phyloP scores from a whole-genome alignment of 2,888 invertebrate genomes.

The Drosophila kuntzei region DNA sequence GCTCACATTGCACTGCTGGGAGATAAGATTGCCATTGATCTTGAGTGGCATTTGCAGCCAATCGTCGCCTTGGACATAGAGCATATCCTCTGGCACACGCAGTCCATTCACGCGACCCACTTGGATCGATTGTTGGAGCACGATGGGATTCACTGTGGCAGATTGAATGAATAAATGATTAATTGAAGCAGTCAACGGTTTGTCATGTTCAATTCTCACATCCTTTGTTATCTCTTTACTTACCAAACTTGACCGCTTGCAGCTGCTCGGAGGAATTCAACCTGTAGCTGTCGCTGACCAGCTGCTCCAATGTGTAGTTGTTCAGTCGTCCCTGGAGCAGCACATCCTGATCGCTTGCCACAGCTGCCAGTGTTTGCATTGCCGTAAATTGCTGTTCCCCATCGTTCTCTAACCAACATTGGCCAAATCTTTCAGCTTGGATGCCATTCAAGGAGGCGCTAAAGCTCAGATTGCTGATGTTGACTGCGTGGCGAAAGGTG shows the following conservation, averaged over 20 bases:
- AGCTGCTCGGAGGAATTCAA: conserved; percentile 86
- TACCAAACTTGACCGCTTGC: conserved; percentile 85
- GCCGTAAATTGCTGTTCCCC: conserved; percentile 82
- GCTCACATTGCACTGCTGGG: conserved; percentile 55
- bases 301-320: conserved; percentile 85
- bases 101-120: conserved; percentile 83
- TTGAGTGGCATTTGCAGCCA: conserved; percentile 60
- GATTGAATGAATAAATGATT: not conserved
- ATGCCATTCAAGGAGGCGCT: conserved; percentile 85
- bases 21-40: conserved; percentile 50
- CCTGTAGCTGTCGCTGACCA: conserved; percentile 86
- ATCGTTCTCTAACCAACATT: conserved; percentile 83
- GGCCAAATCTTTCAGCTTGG: conserved; percentile 83
- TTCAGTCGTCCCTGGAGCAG: conserved; percentile 83
- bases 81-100: conserved; percentile 86
- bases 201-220: not conserved
- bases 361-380: conserved; percentile 71
- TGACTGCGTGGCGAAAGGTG: conserved; percentile 76
- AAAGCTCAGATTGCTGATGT: conserved; percentile 85
- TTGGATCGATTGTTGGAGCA: conserved; percentile 67
- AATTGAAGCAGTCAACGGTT: not conserved
- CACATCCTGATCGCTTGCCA: conserved; percentile 63
- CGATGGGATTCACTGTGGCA: conserved; percentile 77
- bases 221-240: conserved; percentile 24
- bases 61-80: conserved; percentile 79